A percentile compares a stretch with the other conserved stretches of the same genome.
These are phyloP conservation scores for Lepidotrigona ventralis DNA, from an alignment of 1,140 invertebrate genomes.

Conservation along the genomic window DNA sequence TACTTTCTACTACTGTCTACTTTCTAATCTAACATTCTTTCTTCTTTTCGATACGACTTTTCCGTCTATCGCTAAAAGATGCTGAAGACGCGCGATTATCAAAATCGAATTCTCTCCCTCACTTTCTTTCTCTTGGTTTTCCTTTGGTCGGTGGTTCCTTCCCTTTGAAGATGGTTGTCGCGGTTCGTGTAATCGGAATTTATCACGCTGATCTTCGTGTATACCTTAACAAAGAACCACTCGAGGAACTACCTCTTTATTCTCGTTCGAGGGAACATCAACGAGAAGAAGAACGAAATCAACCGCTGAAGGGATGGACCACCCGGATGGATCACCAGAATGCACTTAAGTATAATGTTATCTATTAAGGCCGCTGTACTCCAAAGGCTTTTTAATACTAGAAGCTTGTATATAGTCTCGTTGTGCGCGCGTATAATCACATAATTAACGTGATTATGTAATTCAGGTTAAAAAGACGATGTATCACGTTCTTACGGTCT, in stretches of 20 bases:
- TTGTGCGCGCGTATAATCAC: neutral
- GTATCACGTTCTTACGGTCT: neutral
- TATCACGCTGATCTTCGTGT: slow-evolving; percentile 52
- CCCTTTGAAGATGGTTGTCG: neutral
- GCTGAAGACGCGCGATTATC: too few species aligned
- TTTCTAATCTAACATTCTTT: too few species aligned
- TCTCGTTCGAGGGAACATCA: slow-evolving; percentile 54
- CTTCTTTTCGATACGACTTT: too few species aligned
- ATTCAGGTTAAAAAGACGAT: neutral
- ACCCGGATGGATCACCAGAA: slow-evolving; percentile 9
- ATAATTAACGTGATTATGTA: neutral
- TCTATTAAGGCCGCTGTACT: neutral
- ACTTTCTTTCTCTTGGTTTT: neutral
- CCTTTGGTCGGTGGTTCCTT: neutral
- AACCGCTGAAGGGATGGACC: neutral
- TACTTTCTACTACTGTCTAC: too few species aligned
- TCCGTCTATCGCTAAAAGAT: too few species aligned
- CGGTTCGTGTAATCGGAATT: slow-evolving; percentile 62
- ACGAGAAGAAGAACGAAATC: slow-evolving; percentile 46
- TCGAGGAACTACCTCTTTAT: slow-evolving; percentile 28
- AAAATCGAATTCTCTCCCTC: neutral
- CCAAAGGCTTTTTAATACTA: neutral
- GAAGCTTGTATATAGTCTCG: too few species aligned
- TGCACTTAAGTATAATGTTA: neutral
- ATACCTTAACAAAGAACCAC: slow-evolving; percentile 57